Evolutionary conservation across 2,888 invertebrate genomes (phyloP).

Genomic region (Ernsta delagoae): DNA sequence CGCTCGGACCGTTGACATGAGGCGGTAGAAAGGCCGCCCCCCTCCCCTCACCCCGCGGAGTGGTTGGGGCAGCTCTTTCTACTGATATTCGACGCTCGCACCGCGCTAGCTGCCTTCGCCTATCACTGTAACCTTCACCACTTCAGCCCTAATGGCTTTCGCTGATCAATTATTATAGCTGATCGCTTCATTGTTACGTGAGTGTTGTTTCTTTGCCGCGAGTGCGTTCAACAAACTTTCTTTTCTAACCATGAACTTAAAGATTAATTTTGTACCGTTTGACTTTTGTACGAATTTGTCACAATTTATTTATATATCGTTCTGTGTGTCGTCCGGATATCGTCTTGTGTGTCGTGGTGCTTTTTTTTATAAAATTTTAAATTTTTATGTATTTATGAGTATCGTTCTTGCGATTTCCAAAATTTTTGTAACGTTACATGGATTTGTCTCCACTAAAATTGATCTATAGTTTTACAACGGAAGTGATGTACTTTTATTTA

Average conservation of each 20-base stretch:
- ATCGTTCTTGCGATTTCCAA: not conserved
- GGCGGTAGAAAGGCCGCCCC: constrained; percentile 69
- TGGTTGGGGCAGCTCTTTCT: constrained; percentile 74
- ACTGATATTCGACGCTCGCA: constrained; percentile 74
- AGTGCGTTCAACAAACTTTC: constrained; percentile 28
- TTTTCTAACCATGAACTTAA: not conserved
- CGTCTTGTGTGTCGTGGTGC: constrained; percentile 16
- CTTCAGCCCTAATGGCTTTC: constrained; percentile 63
- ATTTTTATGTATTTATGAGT: not conserved
- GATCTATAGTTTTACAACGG: not conserved
- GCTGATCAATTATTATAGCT: constrained; percentile 49
- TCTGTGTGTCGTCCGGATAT: not conserved
- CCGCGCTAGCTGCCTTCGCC: constrained; percentile 65
- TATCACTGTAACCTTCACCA: constrained; percentile 78
- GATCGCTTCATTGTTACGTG: not conserved
- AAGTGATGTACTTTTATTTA: not conserved
- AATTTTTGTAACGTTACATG: not conserved
- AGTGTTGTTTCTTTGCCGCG: not conserved
- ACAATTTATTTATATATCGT: not conserved
- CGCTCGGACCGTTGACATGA: constrained; percentile 73
- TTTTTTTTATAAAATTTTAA: constrained; percentile 1
- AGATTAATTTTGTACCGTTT: not conserved
- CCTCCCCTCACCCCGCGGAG: too few species aligned
- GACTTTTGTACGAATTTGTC: not conserved
- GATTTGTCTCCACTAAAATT: not conserved